Evolutionary conservation across 2,113 vertebrate genomes (phyloP).

Genomic region (Rhinolophus ferrumequinum): DNA sequence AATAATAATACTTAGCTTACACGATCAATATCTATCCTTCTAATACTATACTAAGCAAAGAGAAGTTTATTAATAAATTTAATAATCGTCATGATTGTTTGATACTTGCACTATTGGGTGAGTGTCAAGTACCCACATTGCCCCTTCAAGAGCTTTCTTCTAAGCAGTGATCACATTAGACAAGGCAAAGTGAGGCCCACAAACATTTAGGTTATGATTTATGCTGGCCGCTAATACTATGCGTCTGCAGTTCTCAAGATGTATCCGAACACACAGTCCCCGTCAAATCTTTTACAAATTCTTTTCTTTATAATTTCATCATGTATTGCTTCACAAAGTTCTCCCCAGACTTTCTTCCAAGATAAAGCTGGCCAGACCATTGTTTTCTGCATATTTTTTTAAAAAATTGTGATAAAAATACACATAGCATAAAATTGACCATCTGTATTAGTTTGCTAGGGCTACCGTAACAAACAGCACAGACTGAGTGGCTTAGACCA

Average conservation of each 20-base stretch:
- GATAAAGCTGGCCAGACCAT: neutral
- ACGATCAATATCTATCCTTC: neutral
- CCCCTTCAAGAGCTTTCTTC: neutral
- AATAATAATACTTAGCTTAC: conserved; percentile 3
- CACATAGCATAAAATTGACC: neutral
- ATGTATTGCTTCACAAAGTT: conserved; percentile 33
- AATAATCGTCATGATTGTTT: neutral
- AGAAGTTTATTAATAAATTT: neutral
- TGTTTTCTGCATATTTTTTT: neutral
- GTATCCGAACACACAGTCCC: neutral
- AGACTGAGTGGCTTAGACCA: neutral
- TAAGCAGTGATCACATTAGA: neutral
- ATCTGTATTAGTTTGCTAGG: neutral
- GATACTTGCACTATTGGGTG: neutral
- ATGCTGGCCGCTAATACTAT: neutral
- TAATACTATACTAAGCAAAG: neutral
- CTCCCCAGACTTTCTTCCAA: neutral
- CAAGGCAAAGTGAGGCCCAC: neutral
- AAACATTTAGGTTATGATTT: neutral
- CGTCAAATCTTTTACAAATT: neutral
- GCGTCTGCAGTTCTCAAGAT: neutral
- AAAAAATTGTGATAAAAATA: neutral
- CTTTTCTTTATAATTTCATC: neutral
- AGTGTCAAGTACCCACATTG: neutral
- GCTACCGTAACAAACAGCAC: neutral